These are phyloP conservation scores for Drosophila ambigua DNA, from an alignment of 1,140 invertebrate species.

Conservation along the genomic window DNA sequence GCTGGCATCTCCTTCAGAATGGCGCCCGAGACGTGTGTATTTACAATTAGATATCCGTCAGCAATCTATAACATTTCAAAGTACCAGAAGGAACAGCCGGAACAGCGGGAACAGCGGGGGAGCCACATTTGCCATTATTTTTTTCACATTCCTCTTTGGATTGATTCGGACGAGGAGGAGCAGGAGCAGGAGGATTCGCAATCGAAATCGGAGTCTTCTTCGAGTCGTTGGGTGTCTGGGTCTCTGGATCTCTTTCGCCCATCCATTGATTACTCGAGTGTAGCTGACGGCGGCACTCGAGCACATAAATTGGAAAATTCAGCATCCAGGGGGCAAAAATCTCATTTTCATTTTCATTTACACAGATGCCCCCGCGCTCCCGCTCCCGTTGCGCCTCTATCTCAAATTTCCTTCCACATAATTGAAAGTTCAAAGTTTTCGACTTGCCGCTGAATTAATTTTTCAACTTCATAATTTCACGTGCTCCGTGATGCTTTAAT, in stretches of 20 bases:
- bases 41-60: conserved; percentile 76
- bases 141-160: conserved; percentile 59
- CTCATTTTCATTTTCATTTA: conserved; percentile 61
- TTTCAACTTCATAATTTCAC: conserved; percentile 81
- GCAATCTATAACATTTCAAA: conserved; percentile 65
- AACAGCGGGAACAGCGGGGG: conserved; percentile 10
- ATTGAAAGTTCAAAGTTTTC: conserved; percentile 80
- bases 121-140: conserved; percentile 67
- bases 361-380: conserved; percentile 21
- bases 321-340: conserved; percentile 38
- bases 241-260: conserved; percentile 10
- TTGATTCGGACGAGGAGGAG: conserved; percentile 16
- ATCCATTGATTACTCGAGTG: conserved; percentile 75
- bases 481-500: conserved; percentile 70
- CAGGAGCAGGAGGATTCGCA: conserved; percentile 1
- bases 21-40: conserved; percentile 55
- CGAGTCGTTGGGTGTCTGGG: too few species aligned
- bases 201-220: too few species aligned
- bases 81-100: conserved; percentile 9
- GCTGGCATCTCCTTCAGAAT: conserved; percentile 19
- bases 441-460: conserved; percentile 79
- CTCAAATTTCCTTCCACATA: conserved; percentile 51
- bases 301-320: conserved; percentile 78
- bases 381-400: too few species aligned
- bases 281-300: conserved; percentile 76